These are phyloP conservation scores for Sternarchorhynchus goeldii DNA, from an alignment of 2,797 vertebrate species.

Conservation along the genomic window DNA sequence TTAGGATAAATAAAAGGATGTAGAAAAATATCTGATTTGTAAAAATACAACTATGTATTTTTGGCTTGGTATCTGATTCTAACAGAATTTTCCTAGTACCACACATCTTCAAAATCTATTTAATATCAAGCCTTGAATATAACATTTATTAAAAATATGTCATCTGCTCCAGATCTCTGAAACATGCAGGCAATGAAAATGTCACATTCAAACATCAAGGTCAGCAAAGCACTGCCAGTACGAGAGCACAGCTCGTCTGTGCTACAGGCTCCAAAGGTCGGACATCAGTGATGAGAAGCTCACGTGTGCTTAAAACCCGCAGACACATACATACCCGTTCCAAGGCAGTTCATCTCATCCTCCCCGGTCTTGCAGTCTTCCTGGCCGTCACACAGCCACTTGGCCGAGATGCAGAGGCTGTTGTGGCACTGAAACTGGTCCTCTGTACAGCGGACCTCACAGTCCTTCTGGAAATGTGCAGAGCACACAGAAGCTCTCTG, in stretches of 20 bases:
- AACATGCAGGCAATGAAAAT: not conserved
- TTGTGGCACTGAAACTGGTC: constrained; percentile 95
- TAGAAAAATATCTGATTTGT: not conserved
- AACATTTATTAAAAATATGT: not conserved
- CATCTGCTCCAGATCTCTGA: not conserved
- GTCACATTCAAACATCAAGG: not conserved
- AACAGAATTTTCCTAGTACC: not conserved
- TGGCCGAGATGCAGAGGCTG: constrained; percentile 90
- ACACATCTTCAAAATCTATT: not conserved
- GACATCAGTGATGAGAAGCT: not conserved
- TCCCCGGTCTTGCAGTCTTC: constrained; percentile 96
- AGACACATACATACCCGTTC: constrained; percentile 71
- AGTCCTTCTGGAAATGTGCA: constrained; percentile 82
- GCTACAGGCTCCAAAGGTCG: not conserved
- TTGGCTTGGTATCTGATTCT: not conserved
- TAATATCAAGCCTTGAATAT: not conserved
- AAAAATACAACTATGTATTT: not conserved
- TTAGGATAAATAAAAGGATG: constrained; percentile 3
- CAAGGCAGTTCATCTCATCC: constrained; percentile 88
- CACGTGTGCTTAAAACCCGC: not conserved
- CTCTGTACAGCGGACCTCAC: constrained; percentile 87
- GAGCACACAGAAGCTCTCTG: not conserved
- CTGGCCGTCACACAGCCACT: constrained; percentile 94
- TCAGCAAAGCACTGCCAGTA: not conserved
- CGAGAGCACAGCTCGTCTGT: not conserved